phyloP scores from a whole-genome alignment of 2,888 invertebrate species.

The Alloscopus bannaensis region DNA sequence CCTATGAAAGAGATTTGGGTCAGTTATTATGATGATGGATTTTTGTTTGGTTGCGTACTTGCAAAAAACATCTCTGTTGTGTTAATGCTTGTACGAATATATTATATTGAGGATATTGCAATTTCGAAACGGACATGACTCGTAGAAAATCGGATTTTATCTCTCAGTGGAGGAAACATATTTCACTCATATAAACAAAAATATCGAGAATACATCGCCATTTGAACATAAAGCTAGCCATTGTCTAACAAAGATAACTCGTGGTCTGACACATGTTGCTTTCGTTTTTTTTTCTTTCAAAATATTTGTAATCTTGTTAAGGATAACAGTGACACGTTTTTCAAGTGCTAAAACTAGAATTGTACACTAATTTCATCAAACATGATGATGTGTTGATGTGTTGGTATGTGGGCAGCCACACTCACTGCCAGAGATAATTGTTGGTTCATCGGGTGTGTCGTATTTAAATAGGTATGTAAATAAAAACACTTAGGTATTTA shows the following conservation, averaged over 20 bases:
- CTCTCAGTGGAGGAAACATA: no score
- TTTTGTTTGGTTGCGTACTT: no score
- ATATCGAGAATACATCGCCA: no score
- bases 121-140: no score
- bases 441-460: slow-evolving; percentile 62
- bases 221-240: not conserved
- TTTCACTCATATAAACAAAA: no score
- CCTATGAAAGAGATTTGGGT: no score
- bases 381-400: slow-evolving; percentile 5
- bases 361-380: slow-evolving; percentile 8
- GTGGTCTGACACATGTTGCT: no score
- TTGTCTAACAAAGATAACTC: not conserved
- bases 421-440: slow-evolving; percentile 13
- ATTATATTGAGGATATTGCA: no score
- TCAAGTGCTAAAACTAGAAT: slow-evolving; percentile 6
- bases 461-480: slow-evolving; percentile 29
- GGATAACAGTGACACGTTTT: slow-evolving; percentile 13
- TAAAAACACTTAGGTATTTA: not conserved
- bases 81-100: no score
- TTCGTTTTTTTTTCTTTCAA: slow-evolving; percentile 22
- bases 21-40: no score
- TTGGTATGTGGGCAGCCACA: not conserved
- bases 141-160: no score
- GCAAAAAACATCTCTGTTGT: no score
- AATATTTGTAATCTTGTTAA: slow-evolving; percentile 20